These are phyloP conservation scores for Lophotis ruficrista DNA, from an alignment of 2,113 vertebrate genomes.

Conservation along the genomic window DNA sequence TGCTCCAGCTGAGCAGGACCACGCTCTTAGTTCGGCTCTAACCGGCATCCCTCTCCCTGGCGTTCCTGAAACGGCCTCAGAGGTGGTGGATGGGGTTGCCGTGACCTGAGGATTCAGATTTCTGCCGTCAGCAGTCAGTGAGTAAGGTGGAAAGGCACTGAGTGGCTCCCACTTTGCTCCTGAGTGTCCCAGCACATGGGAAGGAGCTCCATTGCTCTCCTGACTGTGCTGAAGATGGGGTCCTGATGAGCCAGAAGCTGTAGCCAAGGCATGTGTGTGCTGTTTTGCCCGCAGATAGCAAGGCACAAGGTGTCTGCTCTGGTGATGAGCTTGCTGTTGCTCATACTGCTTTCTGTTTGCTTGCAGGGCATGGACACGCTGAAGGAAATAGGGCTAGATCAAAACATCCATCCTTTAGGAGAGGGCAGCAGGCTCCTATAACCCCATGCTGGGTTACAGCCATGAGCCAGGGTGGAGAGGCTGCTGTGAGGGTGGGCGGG, in stretches of 20 bases:
- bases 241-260: neutral
- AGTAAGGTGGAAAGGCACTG: neutral
- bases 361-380: neutral
- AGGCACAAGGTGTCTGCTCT: neutral
- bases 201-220: neutral
- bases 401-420: neutral
- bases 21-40: neutral
- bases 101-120: neutral
- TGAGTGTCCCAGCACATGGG: neutral
- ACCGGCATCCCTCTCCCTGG: neutral
- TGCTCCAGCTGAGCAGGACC: neutral
- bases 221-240: neutral
- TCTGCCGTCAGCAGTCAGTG: neutral
- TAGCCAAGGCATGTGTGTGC: neutral
- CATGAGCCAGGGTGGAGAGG: neutral
- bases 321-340: neutral
- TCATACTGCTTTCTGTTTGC: neutral
- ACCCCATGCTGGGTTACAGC: neutral
- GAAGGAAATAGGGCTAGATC: neutral
- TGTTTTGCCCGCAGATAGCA: neutral
- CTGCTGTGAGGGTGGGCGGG: neutral
- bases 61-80: neutral
- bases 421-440: neutral
- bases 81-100: neutral
- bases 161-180: neutral